Base-by-base conservation (phyloP, 2,113 vertebrate species). In the Chaenogobius annularis region DNA sequence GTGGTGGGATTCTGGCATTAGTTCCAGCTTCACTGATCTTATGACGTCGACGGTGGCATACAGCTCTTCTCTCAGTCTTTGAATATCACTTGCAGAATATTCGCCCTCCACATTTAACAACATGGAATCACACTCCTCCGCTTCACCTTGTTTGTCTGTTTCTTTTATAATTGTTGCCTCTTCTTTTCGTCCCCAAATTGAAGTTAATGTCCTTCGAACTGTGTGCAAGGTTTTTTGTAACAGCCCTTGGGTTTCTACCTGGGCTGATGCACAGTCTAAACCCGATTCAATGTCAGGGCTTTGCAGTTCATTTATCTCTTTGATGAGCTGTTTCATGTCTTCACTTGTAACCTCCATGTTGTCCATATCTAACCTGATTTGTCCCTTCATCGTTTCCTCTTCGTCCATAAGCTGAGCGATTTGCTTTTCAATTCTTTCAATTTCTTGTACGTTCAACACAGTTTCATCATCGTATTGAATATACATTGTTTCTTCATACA, bases 51-150 rank as follows among this genome's bases (percentile, higher is more conserved):
- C 56, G 26, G 82, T 82, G 77, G 20, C 77, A n/a, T 61, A 48
- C 71, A 85, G 75, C 52, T 88, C 83, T 71, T 19, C 31, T n/a
- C 31, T 75, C 10, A 88, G 68, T 74, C 40, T 85, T 74, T 83
- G 56, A 40, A 74, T 37, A 22, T 72, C 68, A 1, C 65, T 61
- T 1, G 10, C 48, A 11, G 55, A 14, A 66, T 44, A 5, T 58
- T 71, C 62, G 19, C 58, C 59, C 46, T 75, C 46, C 50, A 66
- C 3, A 12, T 83, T 64, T 10, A 22, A 1, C 22, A 7, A 76
- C 22, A 61, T 66, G 7, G 37, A 54, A 5, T 67, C 47, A 58
- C 37, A 37, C 31, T 75, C 40, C 55, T 73, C 55, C 22, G 23
- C 47, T 46, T 23, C 44, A 14, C 67, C 50, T 62, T 69, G 35